Percentiles rank a stretch among this genome's conserved stretches.
phyloP scores from a whole-genome alignment of 1,140 invertebrate genomes.

The Pentalonia nigronervosa region DNA sequence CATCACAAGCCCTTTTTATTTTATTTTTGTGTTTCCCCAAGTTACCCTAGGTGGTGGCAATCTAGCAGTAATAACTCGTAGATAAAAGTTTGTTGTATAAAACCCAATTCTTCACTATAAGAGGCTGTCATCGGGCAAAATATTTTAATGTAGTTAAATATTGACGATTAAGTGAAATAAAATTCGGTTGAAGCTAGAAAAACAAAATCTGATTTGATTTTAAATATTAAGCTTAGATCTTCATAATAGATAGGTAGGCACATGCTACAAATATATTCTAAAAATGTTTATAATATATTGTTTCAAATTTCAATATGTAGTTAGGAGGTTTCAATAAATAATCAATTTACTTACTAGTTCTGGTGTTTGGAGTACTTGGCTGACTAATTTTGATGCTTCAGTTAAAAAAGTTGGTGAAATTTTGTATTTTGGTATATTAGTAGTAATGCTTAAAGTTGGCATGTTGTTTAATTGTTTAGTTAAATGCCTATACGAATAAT shows the following conservation, averaged over 20 bases:
- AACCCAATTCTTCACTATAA: no score
- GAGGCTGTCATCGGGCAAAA: no score
- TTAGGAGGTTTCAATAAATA: no score
- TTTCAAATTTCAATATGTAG: not conserved
- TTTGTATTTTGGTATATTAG: conserved; percentile 34
- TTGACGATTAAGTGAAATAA: not conserved
- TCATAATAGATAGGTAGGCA: not conserved
- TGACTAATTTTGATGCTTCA: not conserved
- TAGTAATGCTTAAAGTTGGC: conserved; percentile 30
- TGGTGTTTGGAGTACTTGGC: not conserved
- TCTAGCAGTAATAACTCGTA: no score
- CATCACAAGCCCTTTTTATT: no score
- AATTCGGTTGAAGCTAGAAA: not conserved
- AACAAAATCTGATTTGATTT: no score
- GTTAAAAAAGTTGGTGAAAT: conserved; percentile 32
- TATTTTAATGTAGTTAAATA: not conserved
- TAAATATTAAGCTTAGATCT: not conserved
- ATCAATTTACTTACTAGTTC: conserved; percentile 31
- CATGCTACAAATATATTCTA: not conserved
- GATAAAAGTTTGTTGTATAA: no score
- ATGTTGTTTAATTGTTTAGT: not conserved
- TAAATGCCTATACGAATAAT: not conserved
- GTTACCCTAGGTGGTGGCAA: no score
- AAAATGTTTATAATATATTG: not conserved
- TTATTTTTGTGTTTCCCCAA: no score